phyloP scores from a whole-genome alignment of 2,888 invertebrate genomes.

The Thyatira batis region DNA sequence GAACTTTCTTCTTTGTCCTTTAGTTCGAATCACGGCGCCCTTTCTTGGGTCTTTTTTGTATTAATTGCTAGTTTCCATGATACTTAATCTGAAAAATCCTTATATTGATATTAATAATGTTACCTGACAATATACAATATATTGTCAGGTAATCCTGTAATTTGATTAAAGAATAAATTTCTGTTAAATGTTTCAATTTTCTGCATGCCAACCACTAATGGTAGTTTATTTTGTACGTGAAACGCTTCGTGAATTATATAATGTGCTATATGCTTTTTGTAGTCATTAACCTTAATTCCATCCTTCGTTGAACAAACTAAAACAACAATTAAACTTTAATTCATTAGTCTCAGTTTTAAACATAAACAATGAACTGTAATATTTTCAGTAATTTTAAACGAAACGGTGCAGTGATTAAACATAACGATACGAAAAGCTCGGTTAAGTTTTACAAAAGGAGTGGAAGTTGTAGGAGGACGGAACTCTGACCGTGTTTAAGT shows the following conservation, averaged over 20 bases:
- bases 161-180: too few relatives aligned
- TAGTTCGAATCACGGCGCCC: too few relatives aligned
- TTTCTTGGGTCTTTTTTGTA: too few relatives aligned
- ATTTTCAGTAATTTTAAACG: background rate
- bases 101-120: too few relatives aligned
- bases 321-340: background rate
- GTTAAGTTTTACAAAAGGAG: conserved; percentile 6
- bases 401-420: conserved; percentile 18
- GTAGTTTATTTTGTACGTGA: background rate
- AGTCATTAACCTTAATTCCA: background rate
- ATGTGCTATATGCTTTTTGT: background rate
- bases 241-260: background rate
- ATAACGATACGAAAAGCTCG: conserved; percentile 8
- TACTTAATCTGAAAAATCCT: too few relatives aligned
- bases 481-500: conserved; percentile 14
- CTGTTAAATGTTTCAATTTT: background rate
- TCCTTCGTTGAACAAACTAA: background rate
- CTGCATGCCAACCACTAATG: background rate
- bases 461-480: background rate
- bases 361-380: background rate
- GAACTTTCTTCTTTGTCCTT: too few relatives aligned
- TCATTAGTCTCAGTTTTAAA: background rate
- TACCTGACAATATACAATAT: too few relatives aligned
- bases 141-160: too few relatives aligned
- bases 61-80: too few relatives aligned